Percentiles rank a stretch among this genome's conserved stretches.
These are phyloP conservation scores for Drosophila sproati DNA, from an alignment of 1,140 invertebrate genomes.

Conservation along the genomic window DNA sequence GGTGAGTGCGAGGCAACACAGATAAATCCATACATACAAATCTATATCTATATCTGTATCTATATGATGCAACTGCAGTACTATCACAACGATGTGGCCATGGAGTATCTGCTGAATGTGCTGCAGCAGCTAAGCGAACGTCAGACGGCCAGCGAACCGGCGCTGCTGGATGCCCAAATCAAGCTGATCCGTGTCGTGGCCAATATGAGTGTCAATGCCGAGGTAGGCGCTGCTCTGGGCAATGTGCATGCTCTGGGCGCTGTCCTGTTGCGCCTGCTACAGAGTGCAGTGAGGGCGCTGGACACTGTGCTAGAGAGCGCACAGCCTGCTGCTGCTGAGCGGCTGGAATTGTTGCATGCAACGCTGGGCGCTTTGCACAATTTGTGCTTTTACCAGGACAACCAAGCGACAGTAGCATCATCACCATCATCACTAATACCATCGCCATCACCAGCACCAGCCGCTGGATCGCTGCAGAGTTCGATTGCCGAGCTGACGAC, in stretches of 20 bases:
- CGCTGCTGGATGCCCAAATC: constrained; percentile 84
- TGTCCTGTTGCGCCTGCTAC: constrained; percentile 64
- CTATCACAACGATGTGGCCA: constrained; percentile 83
- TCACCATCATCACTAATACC: not conserved
- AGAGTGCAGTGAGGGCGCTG: constrained; percentile 8
- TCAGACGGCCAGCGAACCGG: constrained; percentile 44
- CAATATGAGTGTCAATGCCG: constrained; percentile 90
- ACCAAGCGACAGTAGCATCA: constrained; percentile 21
- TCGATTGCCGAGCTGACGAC: constrained; percentile 65
- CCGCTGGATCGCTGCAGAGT: constrained; percentile 68
- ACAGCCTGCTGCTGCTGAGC: constrained; percentile 38
- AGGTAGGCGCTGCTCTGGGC: constrained; percentile 87
- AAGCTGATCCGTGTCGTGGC: constrained; percentile 89
- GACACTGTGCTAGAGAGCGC: constrained; percentile 14
- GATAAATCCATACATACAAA: not conserved
- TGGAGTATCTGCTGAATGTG: constrained; percentile 81
- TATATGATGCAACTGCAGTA: constrained; percentile 51
- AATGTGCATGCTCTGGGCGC: constrained; percentile 76
- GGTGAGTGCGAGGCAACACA: constrained; percentile 74
- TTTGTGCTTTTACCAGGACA: constrained; percentile 82
- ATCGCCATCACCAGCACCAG: constrained; percentile 14
- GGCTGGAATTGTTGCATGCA: constrained; percentile 78
- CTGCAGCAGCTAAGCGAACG: constrained; percentile 66
- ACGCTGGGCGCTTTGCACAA: constrained; percentile 83
- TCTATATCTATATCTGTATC: not conserved